Percentiles rank a stretch among this genome's conserved stretches.
Conservation (phyloP, 2,113 vertebrate genomes). For the Tychaedon coryphoeus region DNA sequence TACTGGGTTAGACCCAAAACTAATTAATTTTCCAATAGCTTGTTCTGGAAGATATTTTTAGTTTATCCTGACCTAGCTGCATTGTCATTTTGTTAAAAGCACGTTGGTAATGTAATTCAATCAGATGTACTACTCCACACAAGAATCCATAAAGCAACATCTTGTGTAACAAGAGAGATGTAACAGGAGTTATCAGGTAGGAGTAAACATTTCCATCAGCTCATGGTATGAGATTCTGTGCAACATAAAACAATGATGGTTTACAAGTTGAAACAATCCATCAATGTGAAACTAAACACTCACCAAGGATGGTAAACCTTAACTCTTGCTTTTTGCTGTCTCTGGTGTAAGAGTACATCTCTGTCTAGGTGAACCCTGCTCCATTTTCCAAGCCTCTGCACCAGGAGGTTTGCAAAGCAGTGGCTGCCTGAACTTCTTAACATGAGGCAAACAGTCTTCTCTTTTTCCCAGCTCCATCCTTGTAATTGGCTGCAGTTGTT, state of each 20-base stretch:
- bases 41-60: constrained; percentile 55
- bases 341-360: background rate
- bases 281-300: background rate
- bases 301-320: background rate
- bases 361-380: background rate
- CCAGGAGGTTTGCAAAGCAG: background rate
- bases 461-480: background rate
- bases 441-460: background rate
- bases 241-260: background rate
- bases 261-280: background rate
- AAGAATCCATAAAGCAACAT: background rate
- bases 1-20: constrained; percentile 10
- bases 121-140: background rate
- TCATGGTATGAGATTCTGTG: background rate
- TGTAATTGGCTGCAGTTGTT: background rate
- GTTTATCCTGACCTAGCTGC: constrained; percentile 40
- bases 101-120: background rate
- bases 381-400: background rate
- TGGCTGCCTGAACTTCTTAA: background rate
- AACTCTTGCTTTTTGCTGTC: background rate
- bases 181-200: background rate
- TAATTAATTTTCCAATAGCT: constrained; percentile 49
- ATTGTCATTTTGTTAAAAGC: constrained; percentile 12
- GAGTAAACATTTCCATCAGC: background rate
- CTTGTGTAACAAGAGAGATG: background rate